Base-by-base conservation (phyloP, 2,888 invertebrate genomes). In the Cosmorhoe ocellata region DNA sequence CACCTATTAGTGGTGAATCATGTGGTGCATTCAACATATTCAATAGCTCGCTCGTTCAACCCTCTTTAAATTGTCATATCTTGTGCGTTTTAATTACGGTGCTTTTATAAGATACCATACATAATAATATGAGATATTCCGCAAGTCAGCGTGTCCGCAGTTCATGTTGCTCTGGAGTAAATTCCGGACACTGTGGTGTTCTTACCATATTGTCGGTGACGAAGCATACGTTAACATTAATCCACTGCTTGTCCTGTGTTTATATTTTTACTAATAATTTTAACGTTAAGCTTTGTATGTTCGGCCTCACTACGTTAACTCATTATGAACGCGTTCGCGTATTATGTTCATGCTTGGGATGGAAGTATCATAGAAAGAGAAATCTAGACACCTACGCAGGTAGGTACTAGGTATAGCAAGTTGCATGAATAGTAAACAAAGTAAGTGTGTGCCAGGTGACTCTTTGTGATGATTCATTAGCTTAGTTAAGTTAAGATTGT, bases 151-250 rank as follows among this genome's bases (percentile, higher is more conserved):
- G 13, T 6, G 22, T 49, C 18, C 18, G 11, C 44, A 40, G 33
- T 48, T 49, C 48, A 41, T 40, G 48, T 27, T 36, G 31, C 24
- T 40, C 14, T 34, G 39, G 39, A 11, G 33, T 48, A 11, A 14
- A 11, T 39, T 48, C 40, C 40, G 32, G 40, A 32, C 38, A 31
- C 26, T 40, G 44, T 53, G 53, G 55, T 52, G 46, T 48, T 61
- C 60, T 63, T 57, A 47, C 65, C 65, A 65, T 85, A 84, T 85
- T 85, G 84, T 84, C 84, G 79, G 77, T 81, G 77, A 76, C 58
- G 64, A 77, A 75, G 75, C 74, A 63, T 59, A 45, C 22, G 6
- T 4, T 63, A 55, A 45, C 58, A 61, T 58, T 51, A 32, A 46
- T 43, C 52, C 63, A 65, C 63, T 56, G 64, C 56, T 57, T 56